These are phyloP conservation scores for Macropodus opercularis DNA, from an alignment of 2,797 vertebrate species.

Conservation along the genomic window DNA sequence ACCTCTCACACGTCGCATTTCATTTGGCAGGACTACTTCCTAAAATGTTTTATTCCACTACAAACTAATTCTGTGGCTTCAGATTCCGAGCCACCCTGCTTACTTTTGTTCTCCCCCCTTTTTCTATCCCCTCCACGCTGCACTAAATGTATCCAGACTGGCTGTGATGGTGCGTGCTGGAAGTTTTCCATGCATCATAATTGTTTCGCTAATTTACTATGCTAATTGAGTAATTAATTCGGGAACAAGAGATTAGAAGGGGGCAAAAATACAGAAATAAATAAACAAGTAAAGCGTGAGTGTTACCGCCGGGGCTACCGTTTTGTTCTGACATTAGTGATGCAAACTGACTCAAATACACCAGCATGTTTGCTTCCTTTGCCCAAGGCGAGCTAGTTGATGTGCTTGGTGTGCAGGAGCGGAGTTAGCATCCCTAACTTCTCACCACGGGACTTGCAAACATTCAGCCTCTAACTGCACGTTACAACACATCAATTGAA, in stretches of 20 bases:
- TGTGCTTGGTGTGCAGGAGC: slow-evolving; percentile 72
- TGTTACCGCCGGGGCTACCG: slow-evolving; percentile 81
- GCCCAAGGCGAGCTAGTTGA: slow-evolving; percentile 79
- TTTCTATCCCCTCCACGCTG: slow-evolving; percentile 39
- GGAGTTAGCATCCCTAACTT: slow-evolving; percentile 69
- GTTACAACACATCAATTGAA: slow-evolving; percentile 59
- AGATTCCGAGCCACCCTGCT: slow-evolving; percentile 71
- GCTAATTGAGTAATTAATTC: slow-evolving; percentile 89
- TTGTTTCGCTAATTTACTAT: slow-evolving; percentile 87
- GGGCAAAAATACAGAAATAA: slow-evolving; percentile 82
- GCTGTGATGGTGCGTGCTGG: slow-evolving; percentile 77
- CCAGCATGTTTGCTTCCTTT: slow-evolving; percentile 72
- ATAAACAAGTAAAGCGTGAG: slow-evolving; percentile 83
- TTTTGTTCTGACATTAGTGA: slow-evolving; percentile 84
- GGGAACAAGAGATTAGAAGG: slow-evolving; percentile 85
- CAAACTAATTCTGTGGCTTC: slow-evolving; percentile 74
- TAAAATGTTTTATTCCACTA: slow-evolving; percentile 81
- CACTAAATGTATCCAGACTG: slow-evolving; percentile 69
- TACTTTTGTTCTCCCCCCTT: slow-evolving; percentile 41
- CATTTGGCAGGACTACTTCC: slow-evolving; percentile 76
- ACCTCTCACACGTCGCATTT: slow-evolving; percentile 78
- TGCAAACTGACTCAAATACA: slow-evolving; percentile 80
- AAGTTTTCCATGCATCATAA: slow-evolving; percentile 89
- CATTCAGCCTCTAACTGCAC: slow-evolving; percentile 67
- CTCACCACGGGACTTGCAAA: slow-evolving; percentile 70